Conservation (phyloP, 2,888 invertebrate species). For the Clitarchus hookeri region DNA sequence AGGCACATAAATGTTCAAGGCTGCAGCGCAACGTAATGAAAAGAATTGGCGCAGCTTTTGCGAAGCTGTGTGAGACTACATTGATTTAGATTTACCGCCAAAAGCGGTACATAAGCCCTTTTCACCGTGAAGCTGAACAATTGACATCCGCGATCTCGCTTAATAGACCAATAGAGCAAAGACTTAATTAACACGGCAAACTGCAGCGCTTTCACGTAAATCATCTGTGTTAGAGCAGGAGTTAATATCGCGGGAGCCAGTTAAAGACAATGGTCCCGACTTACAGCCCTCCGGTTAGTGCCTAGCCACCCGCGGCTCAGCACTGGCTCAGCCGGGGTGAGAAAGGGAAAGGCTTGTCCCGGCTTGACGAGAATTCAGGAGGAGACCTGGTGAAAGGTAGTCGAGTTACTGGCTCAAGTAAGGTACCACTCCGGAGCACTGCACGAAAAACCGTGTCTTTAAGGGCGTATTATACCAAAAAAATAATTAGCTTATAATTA, state of each 20-base stretch:
- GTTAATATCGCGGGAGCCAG: neutral
- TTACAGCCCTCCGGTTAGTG: neutral
- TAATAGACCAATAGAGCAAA: neutral
- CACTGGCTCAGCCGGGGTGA: neutral
- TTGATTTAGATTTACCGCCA: too few species aligned
- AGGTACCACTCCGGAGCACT: too few species aligned
- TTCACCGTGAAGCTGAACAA: neutral
- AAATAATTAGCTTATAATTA: too few species aligned
- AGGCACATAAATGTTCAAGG: too few species aligned
- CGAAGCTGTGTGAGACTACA: too few species aligned
- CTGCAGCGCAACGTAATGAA: too few species aligned
- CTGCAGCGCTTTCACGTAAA: neutral
- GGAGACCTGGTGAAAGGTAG: too few species aligned
- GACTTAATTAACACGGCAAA: slow-evolving; percentile 1
- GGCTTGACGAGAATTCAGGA: too few species aligned
- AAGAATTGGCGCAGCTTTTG: too few species aligned
- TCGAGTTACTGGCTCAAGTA: too few species aligned
- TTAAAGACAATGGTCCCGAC: neutral
- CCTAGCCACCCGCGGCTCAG: neutral
- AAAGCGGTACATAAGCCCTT: neutral
- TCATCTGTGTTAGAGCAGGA: slow-evolving; percentile 1
- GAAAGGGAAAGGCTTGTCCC: neutral
- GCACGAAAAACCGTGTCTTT: too few species aligned
- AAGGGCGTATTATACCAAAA: too few species aligned
- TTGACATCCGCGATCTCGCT: neutral